phyloP scores from a whole-genome alignment of 2,888 invertebrate species.

The Iselma pallidipennis region DNA sequence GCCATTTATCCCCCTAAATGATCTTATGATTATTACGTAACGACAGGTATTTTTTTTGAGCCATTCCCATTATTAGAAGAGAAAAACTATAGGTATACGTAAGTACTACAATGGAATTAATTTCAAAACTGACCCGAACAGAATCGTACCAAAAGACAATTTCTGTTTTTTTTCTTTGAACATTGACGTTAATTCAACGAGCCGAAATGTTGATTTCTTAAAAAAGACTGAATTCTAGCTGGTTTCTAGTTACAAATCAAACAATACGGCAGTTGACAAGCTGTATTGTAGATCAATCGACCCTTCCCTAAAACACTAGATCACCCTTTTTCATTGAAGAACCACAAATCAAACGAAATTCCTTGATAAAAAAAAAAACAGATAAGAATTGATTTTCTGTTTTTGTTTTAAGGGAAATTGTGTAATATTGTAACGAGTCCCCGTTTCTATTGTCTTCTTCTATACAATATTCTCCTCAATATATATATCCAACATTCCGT shows the following conservation, averaged over 20 bases:
- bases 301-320: no score
- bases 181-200: background rate
- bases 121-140: background rate
- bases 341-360: background rate
- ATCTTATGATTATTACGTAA: background rate
- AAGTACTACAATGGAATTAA: background rate
- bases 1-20: slow-evolving; percentile 2
- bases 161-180: background rate
- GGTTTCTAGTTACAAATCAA: background rate
- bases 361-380: background rate
- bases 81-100: no score
- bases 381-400: no score
- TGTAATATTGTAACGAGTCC: background rate
- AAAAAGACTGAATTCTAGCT: no score
- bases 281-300: background rate
- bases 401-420: background rate
- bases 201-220: background rate
- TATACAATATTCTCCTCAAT: background rate
- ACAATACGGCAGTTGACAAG: background rate
- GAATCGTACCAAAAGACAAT: background rate
- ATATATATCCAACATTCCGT: background rate
- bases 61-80: background rate
- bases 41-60: background rate
- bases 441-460: background rate
- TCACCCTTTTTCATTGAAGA: background rate